Evolutionary conservation across 30 jellyfish, hydroid and myxozoan genomes (phyloP), one percentile per base, ranked within the genome.

Genomic region (Aurelia coerulea): DNA sequence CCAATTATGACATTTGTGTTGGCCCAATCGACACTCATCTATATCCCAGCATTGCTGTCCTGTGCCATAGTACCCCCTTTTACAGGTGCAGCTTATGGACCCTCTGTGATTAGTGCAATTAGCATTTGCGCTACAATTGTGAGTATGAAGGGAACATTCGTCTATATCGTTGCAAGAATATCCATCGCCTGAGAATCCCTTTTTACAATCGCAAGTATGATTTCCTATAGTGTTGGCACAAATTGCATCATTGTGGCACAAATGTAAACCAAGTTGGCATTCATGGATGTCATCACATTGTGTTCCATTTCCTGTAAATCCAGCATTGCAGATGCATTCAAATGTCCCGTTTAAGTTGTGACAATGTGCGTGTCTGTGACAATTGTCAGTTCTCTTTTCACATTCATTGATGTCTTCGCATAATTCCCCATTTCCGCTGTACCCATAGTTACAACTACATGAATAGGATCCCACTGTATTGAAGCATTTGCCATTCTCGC

Each of bases 331-430:
- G n/a, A 16, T 29, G 75, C 96, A 87, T 0, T 46, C 54, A 33
- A 10, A 87, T 31, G 89, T n/a, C 5, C 96, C 96, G 18, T 60
- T 62, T 12, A 71, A 17, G 66, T 87, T 87, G n/a, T 15, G 10
- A 63, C 96, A 87, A 0, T 17, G 42, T 52, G 96, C 96, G 50
- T 76, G 52, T 9, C 17, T 17, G 53, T 87, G 89, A 33, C 96
- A 87, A 50, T 77, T 62, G 49, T 77, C 65, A 3, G 31, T 15
- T 10, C 68, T 65, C 35, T 37, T n/a, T 6, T 4, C 66, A 35
- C 97, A 89, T 49, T 89, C 97, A 53, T 89, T 65, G 23, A 89
- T 58, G 68, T 89, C 97, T 17, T 2, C 33, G 59, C 97, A 89
- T 12, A n/a, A 1, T 5, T 39, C 56, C 15, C 56, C 56, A 46